phyloP scores from a whole-genome alignment of 1,140 invertebrate species.

The fruit fly (Drosophila melanogaster) region Release_6_plus_ISO1_MT NT_033779.5:2508001-2508500 shows the following conservation, averaged over 20 bases:
- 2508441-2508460: constrained; percentile 7
- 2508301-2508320: constrained; percentile 20
- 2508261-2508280: constrained; percentile 62
- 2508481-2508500: constrained; percentile 37
- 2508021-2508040: neutral
- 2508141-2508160: neutral
- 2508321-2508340: constrained; percentile 69
- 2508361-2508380: constrained; percentile 78
- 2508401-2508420: constrained; percentile 77
- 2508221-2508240: constrained; percentile 18
- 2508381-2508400: constrained; percentile 82
- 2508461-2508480: constrained; percentile 13
- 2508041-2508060: neutral
- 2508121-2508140: neutral
- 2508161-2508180: constrained; percentile 60
- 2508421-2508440: constrained; percentile 59
- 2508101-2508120: neutral
- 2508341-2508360: constrained; percentile 48
- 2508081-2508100: neutral
- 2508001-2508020: too few relatives aligned
- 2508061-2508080: too few relatives aligned
- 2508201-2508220: constrained; percentile 10
- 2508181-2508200: constrained; percentile 7
- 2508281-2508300: neutral
- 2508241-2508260: constrained; percentile 66